Evolutionary conservation across 2,888 invertebrate species (phyloP).

Genomic region (Trichopoda pennipes): DNA sequence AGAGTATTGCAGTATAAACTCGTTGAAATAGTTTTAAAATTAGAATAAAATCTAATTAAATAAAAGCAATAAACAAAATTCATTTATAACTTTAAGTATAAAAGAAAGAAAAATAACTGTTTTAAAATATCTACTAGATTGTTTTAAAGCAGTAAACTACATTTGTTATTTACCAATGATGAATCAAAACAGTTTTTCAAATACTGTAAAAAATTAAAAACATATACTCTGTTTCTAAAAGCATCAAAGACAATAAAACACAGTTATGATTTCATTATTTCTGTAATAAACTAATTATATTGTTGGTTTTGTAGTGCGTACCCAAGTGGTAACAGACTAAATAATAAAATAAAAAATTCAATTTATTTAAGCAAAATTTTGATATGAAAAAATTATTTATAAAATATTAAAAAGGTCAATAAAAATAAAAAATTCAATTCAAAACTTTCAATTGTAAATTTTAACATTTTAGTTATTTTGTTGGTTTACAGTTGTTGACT

Average conservation of each 20-base stretch:
- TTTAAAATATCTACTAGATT: conserved; percentile 37
- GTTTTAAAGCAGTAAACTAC: conserved; percentile 44
- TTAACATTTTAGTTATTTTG: conserved; percentile 40
- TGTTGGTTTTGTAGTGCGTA: conserved; percentile 33
- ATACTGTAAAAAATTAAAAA: conserved; percentile 7
- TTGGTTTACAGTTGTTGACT: conserved; percentile 19
- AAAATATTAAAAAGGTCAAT: too few relatives aligned
- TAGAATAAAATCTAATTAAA: conserved; percentile 12
- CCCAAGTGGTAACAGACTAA: background rate
- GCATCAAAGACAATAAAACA: conserved; percentile 38
- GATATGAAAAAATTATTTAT: too few relatives aligned
- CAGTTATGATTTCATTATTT: conserved; percentile 59
- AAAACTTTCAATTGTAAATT: conserved; percentile 36
- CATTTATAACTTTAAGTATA: background rate
- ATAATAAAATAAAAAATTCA: background rate
- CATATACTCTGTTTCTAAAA: conserved; percentile 12
- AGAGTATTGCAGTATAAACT: background rate
- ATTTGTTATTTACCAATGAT: conserved; percentile 56
- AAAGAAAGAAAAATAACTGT: conserved; percentile 10
- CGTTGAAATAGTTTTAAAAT: background rate
- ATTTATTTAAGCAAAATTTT: background rate
- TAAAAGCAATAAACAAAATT: background rate
- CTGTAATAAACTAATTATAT: conserved; percentile 49
- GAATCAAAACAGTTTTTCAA: conserved; percentile 3
- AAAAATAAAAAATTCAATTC: background rate